A percentile compares a stretch with the other conserved stretches of the same genome.
Conservation (phyloP, 2,888 invertebrate genomes). For the Embidobia sp. region DNA sequence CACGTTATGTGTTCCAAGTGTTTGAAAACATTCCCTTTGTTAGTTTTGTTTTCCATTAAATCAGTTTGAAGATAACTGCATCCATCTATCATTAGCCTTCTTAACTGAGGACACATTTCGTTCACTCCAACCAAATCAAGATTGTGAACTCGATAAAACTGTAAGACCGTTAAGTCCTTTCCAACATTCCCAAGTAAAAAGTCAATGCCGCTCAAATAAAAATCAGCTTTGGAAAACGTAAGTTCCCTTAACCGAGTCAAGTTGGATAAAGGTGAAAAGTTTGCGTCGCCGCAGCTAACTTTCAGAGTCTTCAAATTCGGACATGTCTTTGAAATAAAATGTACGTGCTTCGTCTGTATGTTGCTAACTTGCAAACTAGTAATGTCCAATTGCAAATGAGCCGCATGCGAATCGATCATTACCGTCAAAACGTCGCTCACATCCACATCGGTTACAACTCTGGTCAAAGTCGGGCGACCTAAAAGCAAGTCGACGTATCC, state of each 20-base stretch:
- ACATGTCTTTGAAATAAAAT: constrained; percentile 10
- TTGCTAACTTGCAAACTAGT: constrained; percentile 2
- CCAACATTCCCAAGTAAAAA: constrained; percentile 4
- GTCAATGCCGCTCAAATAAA: constrained; percentile 1
- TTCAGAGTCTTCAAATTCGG: constrained; percentile 10
- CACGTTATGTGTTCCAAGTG: constrained; percentile 20
- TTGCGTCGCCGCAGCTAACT: neutral
- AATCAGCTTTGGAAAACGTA: constrained; percentile 5
- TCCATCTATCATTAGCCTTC: constrained; percentile 14
- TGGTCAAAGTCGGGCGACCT: neutral
- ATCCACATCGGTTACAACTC: constrained; percentile 2
- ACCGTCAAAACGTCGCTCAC: constrained; percentile 11
- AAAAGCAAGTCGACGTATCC: constrained; percentile 25
- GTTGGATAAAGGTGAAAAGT: neutral
- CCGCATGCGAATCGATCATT: neutral
- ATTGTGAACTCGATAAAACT: constrained; percentile 18
- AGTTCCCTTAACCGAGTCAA: constrained; percentile 7
- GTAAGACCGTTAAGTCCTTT: neutral
- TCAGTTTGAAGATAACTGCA: constrained; percentile 1
- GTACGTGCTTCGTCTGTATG: neutral
- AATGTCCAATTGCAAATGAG: neutral
- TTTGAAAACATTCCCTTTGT: constrained; percentile 7
- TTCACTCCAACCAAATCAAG: constrained; percentile 1
- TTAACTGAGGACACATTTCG: constrained; percentile 21
- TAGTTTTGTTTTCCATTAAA: too few relatives aligned